Conservation (phyloP, 2,797 vertebrate genomes). For the Rhabdomys pumilio region DNA sequence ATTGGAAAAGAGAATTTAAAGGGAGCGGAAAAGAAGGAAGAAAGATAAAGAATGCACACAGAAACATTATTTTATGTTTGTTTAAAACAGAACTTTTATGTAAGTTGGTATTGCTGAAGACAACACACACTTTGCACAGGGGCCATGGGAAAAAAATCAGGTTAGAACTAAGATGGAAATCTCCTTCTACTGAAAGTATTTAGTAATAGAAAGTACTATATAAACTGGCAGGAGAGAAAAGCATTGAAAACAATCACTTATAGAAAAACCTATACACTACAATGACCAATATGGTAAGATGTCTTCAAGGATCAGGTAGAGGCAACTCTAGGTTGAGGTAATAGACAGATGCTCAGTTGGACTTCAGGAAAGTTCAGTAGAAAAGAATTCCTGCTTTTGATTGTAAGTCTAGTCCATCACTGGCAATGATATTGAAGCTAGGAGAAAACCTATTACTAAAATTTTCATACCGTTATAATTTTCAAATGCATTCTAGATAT, state of each 20-base stretch:
- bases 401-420: too few species aligned
- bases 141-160: background rate
- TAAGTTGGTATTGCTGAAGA: background rate
- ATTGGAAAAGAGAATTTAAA: background rate
- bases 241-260: background rate
- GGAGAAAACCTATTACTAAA: too few species aligned
- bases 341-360: background rate
- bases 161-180: too few species aligned
- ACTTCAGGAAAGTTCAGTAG: background rate
- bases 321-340: background rate
- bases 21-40: background rate
- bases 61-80: background rate
- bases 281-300: background rate
- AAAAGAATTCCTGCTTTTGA: background rate
- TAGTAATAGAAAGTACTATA: too few species aligned
- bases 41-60: background rate
- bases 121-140: background rate
- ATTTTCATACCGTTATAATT: too few species aligned
- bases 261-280: background rate
- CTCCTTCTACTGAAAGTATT: background rate
- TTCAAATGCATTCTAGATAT: too few species aligned
- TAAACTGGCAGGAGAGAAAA: background rate
- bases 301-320: background rate
- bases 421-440: too few species aligned
- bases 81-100: background rate